A percentile compares a stretch with the other conserved stretches of the same genome.
Conservation (phyloP, 2,888 invertebrate species). For the Oscheius sp. region DNA sequence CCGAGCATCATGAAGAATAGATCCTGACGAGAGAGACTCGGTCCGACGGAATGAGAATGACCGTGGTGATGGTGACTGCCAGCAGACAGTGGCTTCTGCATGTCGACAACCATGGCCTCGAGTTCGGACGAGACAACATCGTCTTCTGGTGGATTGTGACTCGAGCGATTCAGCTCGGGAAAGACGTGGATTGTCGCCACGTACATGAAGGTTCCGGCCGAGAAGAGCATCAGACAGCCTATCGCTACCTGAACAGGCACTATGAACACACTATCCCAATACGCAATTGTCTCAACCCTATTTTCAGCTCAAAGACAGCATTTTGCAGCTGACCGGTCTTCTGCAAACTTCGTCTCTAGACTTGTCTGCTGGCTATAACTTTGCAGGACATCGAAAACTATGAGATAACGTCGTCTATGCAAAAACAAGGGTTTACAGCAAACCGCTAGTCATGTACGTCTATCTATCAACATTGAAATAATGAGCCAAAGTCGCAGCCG, state of each 20-base stretch:
- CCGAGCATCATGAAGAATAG: conserved; percentile 11
- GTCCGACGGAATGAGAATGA: conserved; percentile 17
- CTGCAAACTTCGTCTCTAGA: too few species aligned
- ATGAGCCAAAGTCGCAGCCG: too few species aligned
- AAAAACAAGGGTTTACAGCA: too few species aligned
- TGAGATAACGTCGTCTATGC: too few species aligned
- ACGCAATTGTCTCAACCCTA: too few species aligned
- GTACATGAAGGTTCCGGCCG: conserved; percentile 97
- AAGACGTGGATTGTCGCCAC: conserved; percentile 98
- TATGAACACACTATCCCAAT: not conserved
- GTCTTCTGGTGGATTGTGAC: not conserved
- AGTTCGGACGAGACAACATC: conserved; percentile 12
- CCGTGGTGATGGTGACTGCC: conserved; percentile 17
- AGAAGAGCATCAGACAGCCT: conserved; percentile 96
- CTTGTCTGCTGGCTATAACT: too few species aligned
- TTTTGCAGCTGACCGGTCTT: too few species aligned
- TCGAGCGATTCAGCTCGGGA: conserved; percentile 82
- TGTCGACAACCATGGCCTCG: conserved; percentile 36
- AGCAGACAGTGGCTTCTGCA: conserved; percentile 35
- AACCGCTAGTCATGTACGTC: too few species aligned
- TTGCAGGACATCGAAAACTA: too few species aligned
- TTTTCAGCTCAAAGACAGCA: too few species aligned
- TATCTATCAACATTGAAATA: too few species aligned
- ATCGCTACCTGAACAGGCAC: conserved; percentile 77
- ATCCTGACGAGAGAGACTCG: not conserved